Evolutionary conservation across 2,113 vertebrate species (phyloP).

Genomic region (Pica pica): DNA sequence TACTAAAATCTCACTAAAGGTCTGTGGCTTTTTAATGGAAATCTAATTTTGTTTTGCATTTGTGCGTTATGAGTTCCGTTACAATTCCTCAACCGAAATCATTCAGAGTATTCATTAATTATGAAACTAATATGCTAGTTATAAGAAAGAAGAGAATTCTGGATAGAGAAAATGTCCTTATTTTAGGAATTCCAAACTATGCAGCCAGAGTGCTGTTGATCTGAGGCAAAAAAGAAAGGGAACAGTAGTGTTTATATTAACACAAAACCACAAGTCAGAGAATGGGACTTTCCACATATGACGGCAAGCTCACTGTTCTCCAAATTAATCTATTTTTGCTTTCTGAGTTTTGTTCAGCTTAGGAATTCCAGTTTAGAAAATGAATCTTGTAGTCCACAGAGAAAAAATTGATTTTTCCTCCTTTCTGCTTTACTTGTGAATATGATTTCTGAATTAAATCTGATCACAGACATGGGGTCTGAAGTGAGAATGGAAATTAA

Average conservation of each 20-base stretch:
- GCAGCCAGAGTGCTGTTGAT: background rate
- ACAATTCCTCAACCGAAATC: background rate
- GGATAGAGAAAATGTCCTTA: background rate
- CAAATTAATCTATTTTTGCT: conserved; percentile 27
- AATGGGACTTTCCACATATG: background rate
- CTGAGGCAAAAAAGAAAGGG: conserved; percentile 16
- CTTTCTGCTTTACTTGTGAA: conserved; percentile 30
- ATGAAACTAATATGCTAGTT: background rate
- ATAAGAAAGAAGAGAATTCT: background rate
- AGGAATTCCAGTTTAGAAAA: background rate
- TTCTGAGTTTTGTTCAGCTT: conserved; percentile 3
- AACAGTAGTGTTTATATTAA: conserved; percentile 1
- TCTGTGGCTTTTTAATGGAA: background rate
- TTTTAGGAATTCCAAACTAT: background rate
- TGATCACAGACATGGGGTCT: conserved; percentile 23
- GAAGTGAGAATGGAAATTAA: conserved; percentile 34
- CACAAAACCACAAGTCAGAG: conserved; percentile 13
- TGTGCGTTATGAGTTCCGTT: background rate
- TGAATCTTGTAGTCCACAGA: background rate
- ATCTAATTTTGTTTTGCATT: background rate
- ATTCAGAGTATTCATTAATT: background rate
- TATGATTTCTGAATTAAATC: conserved; percentile 56
- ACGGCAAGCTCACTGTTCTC: conserved; percentile 11
- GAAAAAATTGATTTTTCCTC: conserved; percentile 34
- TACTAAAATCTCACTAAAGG: background rate